Evolutionary conservation across 2,113 vertebrate species (phyloP).

Genomic region (Forbesichthys papilliferus): DNA sequence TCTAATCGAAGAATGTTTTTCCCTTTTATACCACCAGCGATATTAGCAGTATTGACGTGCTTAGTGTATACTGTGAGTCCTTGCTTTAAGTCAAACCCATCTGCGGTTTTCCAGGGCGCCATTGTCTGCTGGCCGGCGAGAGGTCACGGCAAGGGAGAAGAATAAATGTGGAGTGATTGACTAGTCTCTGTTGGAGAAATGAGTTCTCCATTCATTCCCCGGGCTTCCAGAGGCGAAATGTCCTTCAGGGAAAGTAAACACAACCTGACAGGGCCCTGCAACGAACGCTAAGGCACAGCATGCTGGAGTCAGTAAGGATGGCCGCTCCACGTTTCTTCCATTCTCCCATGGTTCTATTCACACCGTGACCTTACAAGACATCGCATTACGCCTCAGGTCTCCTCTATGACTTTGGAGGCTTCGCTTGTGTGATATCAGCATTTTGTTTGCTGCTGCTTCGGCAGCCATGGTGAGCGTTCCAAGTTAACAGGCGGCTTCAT

Average conservation of each 20-base stretch:
- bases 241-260: constrained; percentile 76
- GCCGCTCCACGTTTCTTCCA: constrained; percentile 18
- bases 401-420: constrained; percentile 15
- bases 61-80: constrained; percentile 31
- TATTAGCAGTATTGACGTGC: constrained; percentile 60
- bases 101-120: constrained; percentile 58
- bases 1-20: constrained; percentile 33
- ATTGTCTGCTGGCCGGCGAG: constrained; percentile 66
- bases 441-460: background rate
- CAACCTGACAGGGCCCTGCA: constrained; percentile 59
- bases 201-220: constrained; percentile 63
- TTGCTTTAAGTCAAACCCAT: constrained; percentile 68
- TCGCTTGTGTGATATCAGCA: background rate
- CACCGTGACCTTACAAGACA: background rate
- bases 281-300: constrained; percentile 54
- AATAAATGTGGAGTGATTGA: constrained; percentile 75
- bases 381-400: background rate
- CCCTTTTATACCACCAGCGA: constrained; percentile 53
- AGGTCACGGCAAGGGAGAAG: constrained; percentile 65
- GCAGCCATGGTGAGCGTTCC: background rate
- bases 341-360: constrained; percentile 5
- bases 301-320: constrained; percentile 42
- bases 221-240: constrained; percentile 66
- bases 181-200: constrained; percentile 70
- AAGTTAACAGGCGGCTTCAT: background rate